Conservation (phyloP, 2,888 invertebrate species). For the Molorchus minor region DNA sequence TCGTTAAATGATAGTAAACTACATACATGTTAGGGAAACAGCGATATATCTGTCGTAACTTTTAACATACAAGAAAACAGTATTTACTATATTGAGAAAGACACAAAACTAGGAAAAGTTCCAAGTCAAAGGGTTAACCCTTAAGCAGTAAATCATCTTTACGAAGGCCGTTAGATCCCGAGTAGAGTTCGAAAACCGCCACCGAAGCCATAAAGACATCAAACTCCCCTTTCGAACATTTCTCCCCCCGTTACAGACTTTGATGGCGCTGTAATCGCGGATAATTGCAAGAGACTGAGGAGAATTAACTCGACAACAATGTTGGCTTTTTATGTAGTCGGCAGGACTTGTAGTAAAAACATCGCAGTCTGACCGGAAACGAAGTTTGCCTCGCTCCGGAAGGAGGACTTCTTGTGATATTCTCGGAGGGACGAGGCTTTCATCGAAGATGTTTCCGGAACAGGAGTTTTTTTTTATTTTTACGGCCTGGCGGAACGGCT, state of each 20-base stretch:
- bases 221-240: conserved; percentile 50
- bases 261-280: conserved; percentile 62
- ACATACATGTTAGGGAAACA: no score
- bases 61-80: no score
- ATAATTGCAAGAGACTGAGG: conserved; percentile 57
- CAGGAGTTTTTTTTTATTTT: conserved; percentile 15
- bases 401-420: conserved; percentile 52
- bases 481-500: conserved; percentile 7
- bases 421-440: conserved; percentile 43
- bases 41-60: no score
- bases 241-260: conserved; percentile 47
- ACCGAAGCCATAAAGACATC: conserved; percentile 55
- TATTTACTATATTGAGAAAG: no score
- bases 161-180: conserved; percentile 25
- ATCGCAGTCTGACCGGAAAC: conserved; percentile 56
- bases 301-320: conserved; percentile 61
- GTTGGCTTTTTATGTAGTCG: conserved; percentile 59
- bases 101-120: background rate
- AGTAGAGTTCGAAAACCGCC: conserved; percentile 48
- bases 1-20: no score
- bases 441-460: conserved; percentile 19
- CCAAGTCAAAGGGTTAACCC: conserved; percentile 3
- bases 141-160: conserved; percentile 24
- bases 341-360: conserved; percentile 57
- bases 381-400: conserved; percentile 54